phyloP scores from a whole-genome alignment of 2,113 vertebrate species.

The Vidua chalybeata region DNA sequence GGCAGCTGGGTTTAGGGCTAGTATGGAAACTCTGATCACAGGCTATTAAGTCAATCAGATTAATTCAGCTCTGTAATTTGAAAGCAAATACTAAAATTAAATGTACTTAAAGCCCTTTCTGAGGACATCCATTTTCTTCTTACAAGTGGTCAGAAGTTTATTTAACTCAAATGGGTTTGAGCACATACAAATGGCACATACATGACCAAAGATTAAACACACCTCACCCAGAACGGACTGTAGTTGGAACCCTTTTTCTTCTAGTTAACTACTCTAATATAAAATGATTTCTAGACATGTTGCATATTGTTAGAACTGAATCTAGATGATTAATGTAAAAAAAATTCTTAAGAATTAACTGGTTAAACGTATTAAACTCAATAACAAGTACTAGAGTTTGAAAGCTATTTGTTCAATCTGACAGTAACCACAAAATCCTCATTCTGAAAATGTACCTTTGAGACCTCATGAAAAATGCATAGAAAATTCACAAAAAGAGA shows the following conservation, averaged over 20 bases:
- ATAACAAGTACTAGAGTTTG: background rate
- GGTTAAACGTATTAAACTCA: background rate
- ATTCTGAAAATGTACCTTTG: background rate
- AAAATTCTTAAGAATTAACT: background rate
- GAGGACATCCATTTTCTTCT: background rate
- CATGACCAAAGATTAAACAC: background rate
- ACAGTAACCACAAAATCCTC: background rate
- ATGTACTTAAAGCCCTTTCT: background rate
- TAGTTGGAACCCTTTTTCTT: background rate
- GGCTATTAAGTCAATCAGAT: background rate
- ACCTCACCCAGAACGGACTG: background rate
- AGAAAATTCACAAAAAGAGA: background rate
- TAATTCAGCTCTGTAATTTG: background rate
- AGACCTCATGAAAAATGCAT: background rate
- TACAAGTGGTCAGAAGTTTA: background rate
- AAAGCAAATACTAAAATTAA: background rate
- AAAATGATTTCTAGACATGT: accelerated
- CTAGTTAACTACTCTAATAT: background rate
- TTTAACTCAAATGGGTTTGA: background rate
- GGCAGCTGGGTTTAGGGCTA: background rate
- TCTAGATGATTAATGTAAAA: background rate
- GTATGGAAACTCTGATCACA: background rate
- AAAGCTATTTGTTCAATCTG: background rate
- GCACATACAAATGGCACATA: background rate
- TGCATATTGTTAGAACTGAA: background rate